phyloP scores from a whole-genome alignment of 1,140 invertebrate genomes.

The Drosophila lowei region DNA sequence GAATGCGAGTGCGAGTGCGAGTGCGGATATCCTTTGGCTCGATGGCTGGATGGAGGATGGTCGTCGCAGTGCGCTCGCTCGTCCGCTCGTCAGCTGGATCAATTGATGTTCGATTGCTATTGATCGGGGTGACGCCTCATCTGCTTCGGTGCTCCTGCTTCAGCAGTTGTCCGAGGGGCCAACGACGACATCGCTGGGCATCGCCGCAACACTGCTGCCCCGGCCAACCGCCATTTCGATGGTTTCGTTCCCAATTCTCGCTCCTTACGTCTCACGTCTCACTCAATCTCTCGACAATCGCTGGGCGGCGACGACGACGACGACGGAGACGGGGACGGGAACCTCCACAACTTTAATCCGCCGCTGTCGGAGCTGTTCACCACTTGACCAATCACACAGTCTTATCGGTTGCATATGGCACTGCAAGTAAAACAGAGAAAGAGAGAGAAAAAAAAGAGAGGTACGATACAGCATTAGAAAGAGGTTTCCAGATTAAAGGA shows the following conservation, averaged over 20 bases:
- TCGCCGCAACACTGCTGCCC: conserved; percentile 41
- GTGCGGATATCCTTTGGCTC: too few relatives aligned
- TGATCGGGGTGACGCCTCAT: not conserved
- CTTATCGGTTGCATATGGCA: conserved; percentile 80
- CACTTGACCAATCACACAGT: conserved; percentile 71
- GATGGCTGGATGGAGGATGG: too few relatives aligned
- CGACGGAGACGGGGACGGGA: too few relatives aligned
- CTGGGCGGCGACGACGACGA: not conserved
- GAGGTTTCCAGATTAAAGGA: too few relatives aligned
- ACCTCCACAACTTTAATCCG: too few relatives aligned
- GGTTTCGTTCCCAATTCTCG: not conserved
- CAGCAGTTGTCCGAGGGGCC: conserved; percentile 16
- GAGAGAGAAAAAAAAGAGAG: not conserved
- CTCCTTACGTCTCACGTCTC: conserved; percentile 4
- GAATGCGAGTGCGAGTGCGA: too few relatives aligned
- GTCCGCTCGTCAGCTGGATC: conserved; percentile 6
- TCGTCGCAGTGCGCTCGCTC: not conserved
- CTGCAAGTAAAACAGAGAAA: conserved; percentile 39
- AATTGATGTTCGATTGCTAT: conserved; percentile 7
- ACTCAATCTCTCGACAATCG: conserved; percentile 18
- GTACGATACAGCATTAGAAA: too few relatives aligned
- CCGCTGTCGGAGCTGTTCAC: conserved; percentile 43
- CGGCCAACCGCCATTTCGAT: conserved; percentile 57
- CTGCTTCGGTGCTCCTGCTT: conserved; percentile 5
- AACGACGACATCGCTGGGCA: conserved; percentile 16